Percentiles rank a stretch among this genome's conserved stretches.
These are phyloP conservation scores for Neopelma chrysocephalum DNA, from an alignment of 2,797 vertebrate species.

Conservation along the genomic window DNA sequence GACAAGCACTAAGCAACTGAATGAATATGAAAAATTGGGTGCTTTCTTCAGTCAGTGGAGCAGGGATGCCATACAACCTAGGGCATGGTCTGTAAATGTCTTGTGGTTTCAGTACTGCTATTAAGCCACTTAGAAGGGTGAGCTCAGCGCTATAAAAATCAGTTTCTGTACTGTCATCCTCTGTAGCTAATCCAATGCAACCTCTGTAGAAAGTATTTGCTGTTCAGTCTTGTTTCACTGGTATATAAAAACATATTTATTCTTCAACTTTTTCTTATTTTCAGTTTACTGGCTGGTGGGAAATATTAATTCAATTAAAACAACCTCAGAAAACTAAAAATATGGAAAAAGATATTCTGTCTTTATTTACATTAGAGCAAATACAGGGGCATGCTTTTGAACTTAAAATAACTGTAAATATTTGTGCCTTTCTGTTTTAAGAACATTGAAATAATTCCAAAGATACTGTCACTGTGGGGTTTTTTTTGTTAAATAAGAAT, in stretches of 20 bases:
- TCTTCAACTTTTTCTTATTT: not conserved
- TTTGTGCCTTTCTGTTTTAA: not conserved
- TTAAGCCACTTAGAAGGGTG: not conserved
- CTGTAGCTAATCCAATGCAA: not conserved
- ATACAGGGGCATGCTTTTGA: not conserved
- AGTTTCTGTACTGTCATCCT: not conserved
- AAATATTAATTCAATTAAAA: not conserved
- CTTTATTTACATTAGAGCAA: not conserved
- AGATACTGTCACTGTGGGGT: rapidly evolving
- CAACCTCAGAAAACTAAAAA: not conserved
- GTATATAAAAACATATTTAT: not conserved
- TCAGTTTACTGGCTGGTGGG: not conserved
- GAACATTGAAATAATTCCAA: not conserved
- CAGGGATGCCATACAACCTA: not conserved
- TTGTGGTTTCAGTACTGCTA: not conserved
- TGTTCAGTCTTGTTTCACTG: not conserved
- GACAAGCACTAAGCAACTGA: not conserved
- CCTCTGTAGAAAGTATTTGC: not conserved
- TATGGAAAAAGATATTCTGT: not conserved
- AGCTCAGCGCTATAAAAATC: not conserved
- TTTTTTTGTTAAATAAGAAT: not conserved
- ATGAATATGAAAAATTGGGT: not conserved
- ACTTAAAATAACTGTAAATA: not conserved
- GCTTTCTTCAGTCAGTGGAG: not conserved
- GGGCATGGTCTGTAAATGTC: not conserved